Evolutionary conservation across 2,888 invertebrate species (phyloP).

Genomic region (Himalopsyche anomala): DNA sequence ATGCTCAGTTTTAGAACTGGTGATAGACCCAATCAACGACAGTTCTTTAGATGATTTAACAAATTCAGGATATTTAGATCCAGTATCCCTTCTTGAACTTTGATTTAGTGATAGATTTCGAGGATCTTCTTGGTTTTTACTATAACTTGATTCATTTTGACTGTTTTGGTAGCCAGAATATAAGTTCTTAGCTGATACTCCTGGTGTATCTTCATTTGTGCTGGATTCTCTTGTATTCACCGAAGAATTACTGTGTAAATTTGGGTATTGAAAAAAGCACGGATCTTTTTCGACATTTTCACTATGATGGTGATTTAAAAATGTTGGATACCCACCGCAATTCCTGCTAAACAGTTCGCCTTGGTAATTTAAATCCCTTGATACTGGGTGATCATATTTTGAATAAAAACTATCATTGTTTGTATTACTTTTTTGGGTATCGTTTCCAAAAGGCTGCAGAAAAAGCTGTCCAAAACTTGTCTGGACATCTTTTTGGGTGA

Average conservation of each 20-base stretch:
- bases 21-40: background rate
- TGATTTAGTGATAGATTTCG: background rate
- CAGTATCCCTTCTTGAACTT: background rate
- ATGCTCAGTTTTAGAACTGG: background rate
- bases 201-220: background rate
- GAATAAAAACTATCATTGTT: background rate
- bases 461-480: background rate
- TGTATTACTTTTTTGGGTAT: background rate
- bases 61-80: slow-evolving; percentile 11
- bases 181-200: background rate
- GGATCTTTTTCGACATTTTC: background rate
- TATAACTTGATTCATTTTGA: background rate
- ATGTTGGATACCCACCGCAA: background rate
- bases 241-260: background rate
- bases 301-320: background rate
- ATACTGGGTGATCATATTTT: background rate
- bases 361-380: slow-evolving; percentile 6
- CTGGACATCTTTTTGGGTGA: slow-evolving; percentile 1
- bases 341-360: background rate
- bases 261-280: background rate
- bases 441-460: background rate
- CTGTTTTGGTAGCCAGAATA: background rate
- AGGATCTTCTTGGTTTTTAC: background rate
- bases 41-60: background rate
- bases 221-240: background rate